These are phyloP conservation scores for Grapholita molesta DNA, from an alignment of 1,140 invertebrate species.

Conservation along the genomic window DNA sequence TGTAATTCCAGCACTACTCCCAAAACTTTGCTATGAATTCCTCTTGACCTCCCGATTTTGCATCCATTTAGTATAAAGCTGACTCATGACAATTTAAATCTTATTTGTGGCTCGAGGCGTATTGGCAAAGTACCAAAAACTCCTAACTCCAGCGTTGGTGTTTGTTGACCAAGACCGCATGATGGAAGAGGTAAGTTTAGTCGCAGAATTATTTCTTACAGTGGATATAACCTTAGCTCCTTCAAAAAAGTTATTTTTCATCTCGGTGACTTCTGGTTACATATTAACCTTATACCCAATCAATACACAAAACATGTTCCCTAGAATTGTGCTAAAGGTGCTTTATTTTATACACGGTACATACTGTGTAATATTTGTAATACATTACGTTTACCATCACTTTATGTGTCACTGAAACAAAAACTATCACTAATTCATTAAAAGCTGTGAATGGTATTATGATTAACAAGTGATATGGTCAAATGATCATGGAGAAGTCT, in stretches of 20 bases:
- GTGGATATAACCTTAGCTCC: background rate
- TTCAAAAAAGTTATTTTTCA: too few species aligned
- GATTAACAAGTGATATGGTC: slow-evolving; percentile 24
- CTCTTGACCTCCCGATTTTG: background rate
- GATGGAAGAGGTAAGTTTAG: slow-evolving; percentile 6
- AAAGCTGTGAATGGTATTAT: slow-evolving; percentile 32
- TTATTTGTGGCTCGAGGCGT: slow-evolving; percentile 50
- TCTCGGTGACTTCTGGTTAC: too few species aligned
- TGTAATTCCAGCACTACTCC: background rate
- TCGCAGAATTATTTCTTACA: background rate
- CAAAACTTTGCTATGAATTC: background rate
- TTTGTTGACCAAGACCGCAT: slow-evolving; percentile 26
- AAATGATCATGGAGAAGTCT: slow-evolving; percentile 43
- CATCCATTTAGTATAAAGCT: slow-evolving; percentile 32
- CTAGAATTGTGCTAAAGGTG: too few species aligned
- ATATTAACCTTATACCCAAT: slow-evolving; percentile 35
- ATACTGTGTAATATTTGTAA: slow-evolving; percentile 31
- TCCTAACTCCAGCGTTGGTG: slow-evolving; percentile 29
- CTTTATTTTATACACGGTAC: slow-evolving; percentile 21
- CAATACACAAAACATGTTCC: too few species aligned
- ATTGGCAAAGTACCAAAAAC: slow-evolving; percentile 48
- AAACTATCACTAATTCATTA: slow-evolving; percentile 24
- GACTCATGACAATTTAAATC: slow-evolving; percentile 67
- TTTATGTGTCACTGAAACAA: background rate
- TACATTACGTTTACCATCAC: background rate